These are phyloP conservation scores for Drosophila arawakana DNA, from an alignment of 1,140 invertebrate genomes.

Conservation along the genomic window DNA sequence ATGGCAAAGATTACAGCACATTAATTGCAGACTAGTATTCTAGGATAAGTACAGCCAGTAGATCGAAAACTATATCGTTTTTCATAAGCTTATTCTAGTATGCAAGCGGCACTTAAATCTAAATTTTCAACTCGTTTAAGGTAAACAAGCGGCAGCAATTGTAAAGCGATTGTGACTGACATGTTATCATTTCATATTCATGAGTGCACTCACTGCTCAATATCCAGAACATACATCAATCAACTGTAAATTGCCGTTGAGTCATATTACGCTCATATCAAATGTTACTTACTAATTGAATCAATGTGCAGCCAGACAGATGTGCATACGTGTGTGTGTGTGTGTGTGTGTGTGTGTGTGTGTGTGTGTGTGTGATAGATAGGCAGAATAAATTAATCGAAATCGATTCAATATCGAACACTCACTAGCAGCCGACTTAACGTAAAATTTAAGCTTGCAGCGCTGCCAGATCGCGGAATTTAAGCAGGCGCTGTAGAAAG, in stretches of 20 bases:
- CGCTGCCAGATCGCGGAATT: slow-evolving; percentile 18
- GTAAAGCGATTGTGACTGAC: slow-evolving; percentile 48
- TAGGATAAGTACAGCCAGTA: neutral
- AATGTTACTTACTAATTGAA: slow-evolving; percentile 48
- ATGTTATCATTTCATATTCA: slow-evolving; percentile 46
- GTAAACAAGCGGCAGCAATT: slow-evolving; percentile 11
- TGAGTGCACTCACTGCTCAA: slow-evolving; percentile 28
- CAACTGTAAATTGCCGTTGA: slow-evolving; percentile 50
- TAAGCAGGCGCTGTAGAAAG: neutral
- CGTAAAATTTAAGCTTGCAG: neutral
- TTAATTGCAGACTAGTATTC: slow-evolving; percentile 28
- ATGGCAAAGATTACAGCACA: slow-evolving; percentile 32
- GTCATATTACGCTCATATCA: slow-evolving; percentile 43
- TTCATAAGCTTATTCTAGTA: neutral
- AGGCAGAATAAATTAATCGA: slow-evolving; percentile 23
- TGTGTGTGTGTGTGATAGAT: neutral
- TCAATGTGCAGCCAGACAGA: slow-evolving; percentile 26
- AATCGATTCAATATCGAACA: slow-evolving; percentile 17
- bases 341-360: neutral
- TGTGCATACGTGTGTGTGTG: no score
- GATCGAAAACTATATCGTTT: neutral
- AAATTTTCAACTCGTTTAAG: slow-evolving; percentile 28
- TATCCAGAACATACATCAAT: slow-evolving; percentile 43
- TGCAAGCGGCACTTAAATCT: neutral
- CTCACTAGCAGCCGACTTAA: slow-evolving; percentile 3